A percentile compares a stretch with the other conserved stretches of the same genome.
Conservation (phyloP, 92 coral and sea anemone genomes). For the Siderastrea siderea region DNA sequence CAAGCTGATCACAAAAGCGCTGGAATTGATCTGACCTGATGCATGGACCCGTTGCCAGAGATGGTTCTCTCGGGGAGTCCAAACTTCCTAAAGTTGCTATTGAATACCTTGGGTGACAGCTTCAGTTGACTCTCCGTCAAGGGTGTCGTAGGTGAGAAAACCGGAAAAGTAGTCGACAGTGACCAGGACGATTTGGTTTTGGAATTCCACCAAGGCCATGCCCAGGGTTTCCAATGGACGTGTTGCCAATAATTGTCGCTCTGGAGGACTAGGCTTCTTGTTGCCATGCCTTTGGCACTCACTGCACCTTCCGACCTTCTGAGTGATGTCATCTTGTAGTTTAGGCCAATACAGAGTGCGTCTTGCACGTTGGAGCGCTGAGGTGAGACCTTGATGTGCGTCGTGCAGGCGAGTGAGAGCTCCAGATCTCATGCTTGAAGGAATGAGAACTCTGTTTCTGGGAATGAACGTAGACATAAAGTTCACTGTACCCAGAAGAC, state of each 20-base stretch:
- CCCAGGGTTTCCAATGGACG: conserved; percentile 82
- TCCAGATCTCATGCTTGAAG: conserved; percentile 64
- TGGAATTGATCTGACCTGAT: conserved; percentile 57
- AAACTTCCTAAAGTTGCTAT: conserved; percentile 64
- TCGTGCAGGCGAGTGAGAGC: conserved; percentile 69
- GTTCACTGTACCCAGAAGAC: conserved; percentile 75
- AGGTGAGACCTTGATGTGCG: conserved; percentile 74
- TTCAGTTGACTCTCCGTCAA: conserved; percentile 47
- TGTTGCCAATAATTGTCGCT: conserved; percentile 76
- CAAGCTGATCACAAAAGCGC: conserved; percentile 63
- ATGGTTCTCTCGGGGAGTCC: conserved; percentile 68
- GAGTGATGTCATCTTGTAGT: conserved; percentile 63
- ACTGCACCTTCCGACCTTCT: conserved; percentile 67
- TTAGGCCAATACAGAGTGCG: conserved; percentile 61
- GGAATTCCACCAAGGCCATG: conserved; percentile 54
- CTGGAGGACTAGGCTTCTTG: conserved; percentile 80
- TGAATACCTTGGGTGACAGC: conserved; percentile 51
- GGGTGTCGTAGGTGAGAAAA: conserved; percentile 10
- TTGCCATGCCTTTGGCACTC: conserved; percentile 72
- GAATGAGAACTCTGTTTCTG: conserved; percentile 65
- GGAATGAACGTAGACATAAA: conserved; percentile 72
- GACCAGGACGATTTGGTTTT: conserved; percentile 64
- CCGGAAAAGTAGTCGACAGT: conserved; percentile 72
- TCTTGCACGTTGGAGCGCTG: too few relatives aligned
- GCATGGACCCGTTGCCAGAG: conserved; percentile 78